phyloP scores from a whole-genome alignment of 1,140 invertebrate genomes.

The Drosophila ercepeae region DNA sequence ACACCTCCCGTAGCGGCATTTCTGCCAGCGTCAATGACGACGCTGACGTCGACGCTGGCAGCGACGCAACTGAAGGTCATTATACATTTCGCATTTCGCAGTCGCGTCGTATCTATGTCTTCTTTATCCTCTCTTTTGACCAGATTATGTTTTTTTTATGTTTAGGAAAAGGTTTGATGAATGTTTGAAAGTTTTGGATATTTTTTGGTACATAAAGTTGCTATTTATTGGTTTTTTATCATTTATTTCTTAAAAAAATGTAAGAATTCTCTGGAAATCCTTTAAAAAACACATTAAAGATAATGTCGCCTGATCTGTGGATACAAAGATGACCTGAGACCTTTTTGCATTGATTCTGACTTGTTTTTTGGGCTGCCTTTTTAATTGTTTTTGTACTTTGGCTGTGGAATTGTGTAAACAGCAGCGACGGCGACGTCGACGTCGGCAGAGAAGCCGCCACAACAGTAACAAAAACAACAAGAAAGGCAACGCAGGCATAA shows the following conservation, averaged over 20 bases:
- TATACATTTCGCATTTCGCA: constrained; percentile 57
- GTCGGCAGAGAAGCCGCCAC: constrained; percentile 18
- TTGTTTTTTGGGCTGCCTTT: constrained; percentile 25
- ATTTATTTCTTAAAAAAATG: too few relatives aligned
- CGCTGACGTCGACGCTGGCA: constrained; percentile 27
- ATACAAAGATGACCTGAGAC: not conserved
- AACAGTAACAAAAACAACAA: constrained; percentile 60
- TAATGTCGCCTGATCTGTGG: too few relatives aligned
- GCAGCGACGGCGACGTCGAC: constrained; percentile 54
- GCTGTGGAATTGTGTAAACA: constrained; percentile 78
- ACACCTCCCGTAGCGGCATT: constrained; percentile 12
- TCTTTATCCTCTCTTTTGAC: constrained; percentile 6
- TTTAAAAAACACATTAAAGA: too few relatives aligned
- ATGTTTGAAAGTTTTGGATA: too few relatives aligned
- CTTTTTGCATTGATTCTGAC: constrained; percentile 21
- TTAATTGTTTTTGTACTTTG: constrained; percentile 63
- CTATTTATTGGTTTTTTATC: too few relatives aligned
- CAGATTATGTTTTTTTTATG: not conserved
- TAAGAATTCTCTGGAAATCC: too few relatives aligned
- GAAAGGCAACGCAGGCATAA: constrained; percentile 66
- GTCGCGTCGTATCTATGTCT: not conserved
- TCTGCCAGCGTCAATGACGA: constrained; percentile 17
- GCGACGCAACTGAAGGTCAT: constrained; percentile 78
- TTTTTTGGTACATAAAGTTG: too few relatives aligned
- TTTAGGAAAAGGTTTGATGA: too few relatives aligned